Conservation (phyloP, 1,140 invertebrate genomes). For the Dreissena rostriformis region DNA sequence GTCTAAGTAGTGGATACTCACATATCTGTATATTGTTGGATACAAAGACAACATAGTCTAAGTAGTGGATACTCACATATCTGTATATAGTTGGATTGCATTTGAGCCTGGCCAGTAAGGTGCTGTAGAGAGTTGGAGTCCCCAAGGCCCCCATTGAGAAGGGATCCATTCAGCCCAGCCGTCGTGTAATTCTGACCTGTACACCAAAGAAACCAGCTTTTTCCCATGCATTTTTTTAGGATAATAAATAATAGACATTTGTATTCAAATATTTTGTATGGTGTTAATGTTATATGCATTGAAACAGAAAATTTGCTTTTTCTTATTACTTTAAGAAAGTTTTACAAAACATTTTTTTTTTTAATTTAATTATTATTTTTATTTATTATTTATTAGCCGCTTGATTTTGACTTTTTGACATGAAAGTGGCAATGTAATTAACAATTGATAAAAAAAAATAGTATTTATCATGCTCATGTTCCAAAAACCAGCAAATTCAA, state of each 20-base stretch:
- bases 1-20: constrained; percentile 61
- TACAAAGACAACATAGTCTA: neutral
- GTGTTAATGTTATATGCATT: no score
- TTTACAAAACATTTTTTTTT: no score
- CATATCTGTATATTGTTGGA: constrained; percentile 78
- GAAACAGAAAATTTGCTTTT: no score
- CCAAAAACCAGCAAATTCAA: no score
- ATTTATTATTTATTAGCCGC: no score
- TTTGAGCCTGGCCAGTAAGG: constrained; percentile 71
- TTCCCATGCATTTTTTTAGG: no score
- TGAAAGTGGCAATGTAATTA: neutral
- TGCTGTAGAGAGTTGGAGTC: constrained; percentile 58
- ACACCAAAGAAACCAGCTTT: neutral
- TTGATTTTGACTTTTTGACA: no score
- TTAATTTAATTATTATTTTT: no score
- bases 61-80: constrained; percentile 72
- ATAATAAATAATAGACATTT: no score
- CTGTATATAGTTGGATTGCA: constrained; percentile 78
- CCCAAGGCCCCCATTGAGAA: constrained; percentile 62
- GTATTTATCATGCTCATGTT: no score
- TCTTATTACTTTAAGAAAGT: neutral
- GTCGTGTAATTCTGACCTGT: constrained; percentile 61
- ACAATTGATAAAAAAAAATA: no score
- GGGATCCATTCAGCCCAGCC: constrained; percentile 68
- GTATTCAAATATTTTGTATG: no score